Evolutionary conservation across 2,888 invertebrate species (phyloP), one percentile per base, ranked within the genome.

Genomic region (Mystacides longicornis): DNA sequence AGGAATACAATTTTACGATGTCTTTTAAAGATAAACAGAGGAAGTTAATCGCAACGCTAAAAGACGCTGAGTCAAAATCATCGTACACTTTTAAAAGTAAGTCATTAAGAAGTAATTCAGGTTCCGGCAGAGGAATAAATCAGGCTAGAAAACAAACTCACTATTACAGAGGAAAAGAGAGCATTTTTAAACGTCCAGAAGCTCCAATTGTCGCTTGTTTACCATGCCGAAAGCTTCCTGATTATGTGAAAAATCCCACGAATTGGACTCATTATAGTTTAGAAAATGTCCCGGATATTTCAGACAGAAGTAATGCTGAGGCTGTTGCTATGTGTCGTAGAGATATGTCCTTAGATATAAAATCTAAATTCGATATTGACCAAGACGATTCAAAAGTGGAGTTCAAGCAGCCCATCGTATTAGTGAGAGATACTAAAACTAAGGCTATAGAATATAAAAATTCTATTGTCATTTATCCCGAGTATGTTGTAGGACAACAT

Each of bases 251-350:
- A 61, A 85, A 91, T 71, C 93, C 92, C 14, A 81, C 87, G 58
- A 89, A 87, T 66, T 93, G 89, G 88, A 83, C 81, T 11, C 87
- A 84, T 65, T 93, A 93, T 65, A 83, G 85, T 16, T 69, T 93
- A 18, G 84, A 82, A 22, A 89, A 92, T 78, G 89, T 91, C 2
- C 77, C 79, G 5, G 89, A 90, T 65, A 85, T 90, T 73, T 87
- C 90, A 0, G 89, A 92, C 55, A 78, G 79, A 52, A 83, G 85
- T 43, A 93, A 93, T 65, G 82, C 84, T 14, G 80, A 81, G 47
- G 60, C 37, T 62, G 66, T 57, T 65, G 66, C 63, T 55, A 67
- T 33, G 62, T 64, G 48, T 64, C 66, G 16, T 64, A 64, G 61
- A 58, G 71, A 23, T 65, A 46, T 58, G 7, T 16, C 16, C 3